A percentile compares a stretch with the other conserved stretches of the same genome.
These are phyloP conservation scores for Zingel zingel DNA, from an alignment of 2,113 vertebrate species.

Conservation along the genomic window DNA sequence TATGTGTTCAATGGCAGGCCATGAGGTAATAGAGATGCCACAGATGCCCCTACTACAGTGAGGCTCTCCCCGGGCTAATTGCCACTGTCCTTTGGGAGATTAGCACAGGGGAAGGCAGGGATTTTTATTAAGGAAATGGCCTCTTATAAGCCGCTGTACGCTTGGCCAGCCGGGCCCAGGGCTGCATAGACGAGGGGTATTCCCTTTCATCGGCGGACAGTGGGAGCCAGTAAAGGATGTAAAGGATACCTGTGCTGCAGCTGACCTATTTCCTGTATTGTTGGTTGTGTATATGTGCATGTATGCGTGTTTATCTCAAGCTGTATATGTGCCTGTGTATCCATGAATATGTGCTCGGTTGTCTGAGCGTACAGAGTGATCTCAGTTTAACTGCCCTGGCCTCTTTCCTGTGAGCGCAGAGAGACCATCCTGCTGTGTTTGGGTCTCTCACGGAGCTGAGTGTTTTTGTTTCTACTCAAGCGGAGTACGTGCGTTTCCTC, in stretches of 20 bases:
- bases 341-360: slow-evolving; percentile 7
- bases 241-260: slow-evolving; percentile 67
- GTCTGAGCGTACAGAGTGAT: slow-evolving; percentile 21
- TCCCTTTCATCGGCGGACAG: slow-evolving; percentile 63
- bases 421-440: slow-evolving; percentile 41
- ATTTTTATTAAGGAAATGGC: slow-evolving; percentile 76
- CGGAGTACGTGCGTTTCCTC: slow-evolving; percentile 67
- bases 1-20: slow-evolving; percentile 10
- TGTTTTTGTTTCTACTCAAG: slow-evolving; percentile 78
- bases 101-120: slow-evolving; percentile 57
- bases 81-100: slow-evolving; percentile 60
- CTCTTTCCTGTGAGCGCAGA: slow-evolving; percentile 66
- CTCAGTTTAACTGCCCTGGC: slow-evolving; percentile 39
- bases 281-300: slow-evolving; percentile 30
- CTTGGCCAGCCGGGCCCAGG: slow-evolving; percentile 33
- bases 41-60: slow-evolving; percentile 46
- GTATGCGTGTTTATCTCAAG: slow-evolving; percentile 14
- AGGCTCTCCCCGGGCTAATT: slow-evolving; percentile 60
- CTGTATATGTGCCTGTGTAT: slow-evolving; percentile 2
- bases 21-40: slow-evolving; percentile 63
- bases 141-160: slow-evolving; percentile 59
- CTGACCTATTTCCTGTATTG: slow-evolving; percentile 69
- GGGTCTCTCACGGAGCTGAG: slow-evolving; percentile 34
- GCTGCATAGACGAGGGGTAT: slow-evolving; percentile 39
- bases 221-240: slow-evolving; percentile 65